Evolutionary conservation across 2,888 invertebrate genomes (phyloP), one percentile per base, ranked within the genome.

Genomic region (Leptogaster cylindrica): DNA sequence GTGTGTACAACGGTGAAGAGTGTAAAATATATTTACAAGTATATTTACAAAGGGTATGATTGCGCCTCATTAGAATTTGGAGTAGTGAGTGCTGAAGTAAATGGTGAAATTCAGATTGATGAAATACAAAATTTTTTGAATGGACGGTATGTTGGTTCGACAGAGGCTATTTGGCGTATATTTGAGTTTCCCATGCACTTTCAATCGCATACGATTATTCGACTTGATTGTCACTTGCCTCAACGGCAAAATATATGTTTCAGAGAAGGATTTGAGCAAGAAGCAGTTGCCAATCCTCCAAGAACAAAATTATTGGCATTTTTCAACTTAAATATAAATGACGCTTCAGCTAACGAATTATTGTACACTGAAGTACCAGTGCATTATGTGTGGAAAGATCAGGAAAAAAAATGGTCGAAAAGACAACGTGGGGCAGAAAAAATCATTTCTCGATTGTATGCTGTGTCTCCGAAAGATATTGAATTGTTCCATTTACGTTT

Each of bases 401-500:
- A 20, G 1, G 25, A 23, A 7, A 23, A 2, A 23, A 50, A 3
- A 8, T 50, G 50, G 50, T 4, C 23, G 27, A 67, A 70, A 46
- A 55, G 70, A 51, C 12, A 23, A 20, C 63, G 66, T 36, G 65
- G 68, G 20, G 68, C 68, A 18, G 33, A 71, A 44, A 70, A 70
- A 66, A 52, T 64, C 27, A 67, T 66, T 46, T 12, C 67, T 28
- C 44, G 71, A 3, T 33, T 71, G 61, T 71, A 69, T 67, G 52
- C 48, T 10, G 67, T 71, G 10, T 65, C 70, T 20, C 65, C 70
- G 58, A 70, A 52, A 64, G 18, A 71, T 27, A 28, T 70, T 16
- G 68, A 71, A 67, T 64, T 71, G 5, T 71, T 68, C 25, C 70
- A 71, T 39, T 64, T 69, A n/a, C 52, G 64, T 10, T 39, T 72